Evolutionary conservation across 2,797 vertebrate species (phyloP).

Genomic region (Lindbergichthys nudifrons): DNA sequence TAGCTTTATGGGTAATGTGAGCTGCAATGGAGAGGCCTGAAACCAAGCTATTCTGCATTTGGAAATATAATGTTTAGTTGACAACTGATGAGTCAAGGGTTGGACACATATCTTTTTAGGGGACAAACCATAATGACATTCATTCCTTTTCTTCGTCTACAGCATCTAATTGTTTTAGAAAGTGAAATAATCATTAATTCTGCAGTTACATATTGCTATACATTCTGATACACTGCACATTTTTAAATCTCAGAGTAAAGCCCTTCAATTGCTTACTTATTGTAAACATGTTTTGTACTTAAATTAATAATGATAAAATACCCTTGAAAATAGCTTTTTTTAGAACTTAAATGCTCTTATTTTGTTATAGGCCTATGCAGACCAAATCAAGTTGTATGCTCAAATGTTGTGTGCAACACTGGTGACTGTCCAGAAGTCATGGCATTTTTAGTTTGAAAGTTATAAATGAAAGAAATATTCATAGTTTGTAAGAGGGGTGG

Average conservation of each 20-base stretch:
- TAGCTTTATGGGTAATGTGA: neutral
- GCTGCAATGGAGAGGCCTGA: neutral
- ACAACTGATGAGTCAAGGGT: neutral
- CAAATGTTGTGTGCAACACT: neutral
- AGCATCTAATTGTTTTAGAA: neutral
- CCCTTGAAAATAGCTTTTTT: too few species aligned
- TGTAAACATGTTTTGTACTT: too few species aligned
- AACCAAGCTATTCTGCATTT: neutral
- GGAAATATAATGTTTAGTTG: neutral
- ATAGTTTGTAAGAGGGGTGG: too few species aligned
- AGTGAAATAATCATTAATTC: neutral
- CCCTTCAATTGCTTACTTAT: too few species aligned
- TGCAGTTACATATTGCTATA: neutral
- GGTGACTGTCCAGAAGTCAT: neutral
- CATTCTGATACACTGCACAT: neutral
- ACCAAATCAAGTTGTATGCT: too few species aligned
- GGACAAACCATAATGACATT: neutral
- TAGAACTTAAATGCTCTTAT: too few species aligned
- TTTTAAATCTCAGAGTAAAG: too few species aligned
- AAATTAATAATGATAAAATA: too few species aligned
- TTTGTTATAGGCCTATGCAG: too few species aligned
- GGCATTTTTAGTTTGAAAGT: neutral
- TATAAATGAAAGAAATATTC: neutral
- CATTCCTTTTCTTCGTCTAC: too few species aligned
- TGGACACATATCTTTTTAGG: neutral